These are phyloP conservation scores for Ateles fusciceps DNA, from an alignment of 2,797 vertebrate genomes.

Conservation along the genomic window DNA sequence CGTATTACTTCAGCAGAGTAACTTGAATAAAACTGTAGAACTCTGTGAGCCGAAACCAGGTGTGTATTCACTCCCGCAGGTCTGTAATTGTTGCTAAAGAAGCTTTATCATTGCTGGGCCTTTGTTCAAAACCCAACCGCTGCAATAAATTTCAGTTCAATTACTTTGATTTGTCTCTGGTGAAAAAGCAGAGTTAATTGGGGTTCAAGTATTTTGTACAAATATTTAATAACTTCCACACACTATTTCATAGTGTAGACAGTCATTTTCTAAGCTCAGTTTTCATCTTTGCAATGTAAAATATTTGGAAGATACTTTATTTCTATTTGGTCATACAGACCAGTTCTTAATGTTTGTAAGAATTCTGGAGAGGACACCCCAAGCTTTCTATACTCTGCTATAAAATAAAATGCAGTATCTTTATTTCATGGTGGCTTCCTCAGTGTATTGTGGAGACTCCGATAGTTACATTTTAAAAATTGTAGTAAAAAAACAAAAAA, in stretches of 20 bases:
- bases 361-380: background rate
- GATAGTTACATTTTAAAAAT: background rate
- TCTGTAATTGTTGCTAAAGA: background rate
- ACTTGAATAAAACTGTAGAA: background rate
- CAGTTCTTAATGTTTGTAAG: background rate
- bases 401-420: background rate
- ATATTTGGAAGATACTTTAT: background rate
- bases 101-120: background rate
- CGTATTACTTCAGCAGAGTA: background rate
- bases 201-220: background rate
- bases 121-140: background rate
- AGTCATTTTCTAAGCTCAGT: background rate
- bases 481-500: background rate
- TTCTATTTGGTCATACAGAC: background rate
- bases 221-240: background rate
- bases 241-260: background rate
- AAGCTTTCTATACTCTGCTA: background rate
- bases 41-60: background rate
- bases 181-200: background rate
- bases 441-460: background rate
- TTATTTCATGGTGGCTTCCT: background rate
- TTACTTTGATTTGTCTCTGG: background rate
- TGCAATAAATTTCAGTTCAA: background rate
- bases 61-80: background rate
- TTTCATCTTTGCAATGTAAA: background rate